phyloP scores from a whole-genome alignment of 1,140 invertebrate species.

The Conus ventricosus region DNA sequence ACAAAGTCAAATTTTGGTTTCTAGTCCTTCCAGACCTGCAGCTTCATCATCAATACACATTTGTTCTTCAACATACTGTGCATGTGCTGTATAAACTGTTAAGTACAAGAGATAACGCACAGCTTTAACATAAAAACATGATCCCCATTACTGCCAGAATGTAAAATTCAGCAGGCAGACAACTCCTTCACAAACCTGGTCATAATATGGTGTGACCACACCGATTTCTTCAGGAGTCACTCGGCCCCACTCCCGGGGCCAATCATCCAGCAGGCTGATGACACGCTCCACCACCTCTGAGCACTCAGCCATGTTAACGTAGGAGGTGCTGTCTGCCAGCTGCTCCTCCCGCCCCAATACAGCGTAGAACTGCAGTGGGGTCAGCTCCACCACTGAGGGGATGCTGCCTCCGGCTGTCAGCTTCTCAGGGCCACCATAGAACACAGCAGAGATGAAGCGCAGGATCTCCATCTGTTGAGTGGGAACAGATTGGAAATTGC shows the following conservation, averaged over 20 bases:
- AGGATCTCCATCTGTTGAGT: constrained; percentile 84
- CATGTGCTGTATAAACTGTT: too few relatives aligned
- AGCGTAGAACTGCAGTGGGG: constrained; percentile 82
- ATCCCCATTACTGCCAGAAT: too few relatives aligned
- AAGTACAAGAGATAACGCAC: too few relatives aligned
- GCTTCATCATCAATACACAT: too few relatives aligned
- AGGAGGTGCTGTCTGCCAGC: constrained; percentile 87
- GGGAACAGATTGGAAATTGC: not conserved
- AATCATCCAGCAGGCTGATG: constrained; percentile 81
- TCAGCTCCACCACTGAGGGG: constrained; percentile 59
- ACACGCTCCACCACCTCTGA: constrained; percentile 85
- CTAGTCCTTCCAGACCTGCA: too few relatives aligned
- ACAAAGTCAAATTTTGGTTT: too few relatives aligned
- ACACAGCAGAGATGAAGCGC: constrained; percentile 85
- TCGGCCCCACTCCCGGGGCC: constrained; percentile 85
- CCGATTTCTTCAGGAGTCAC: constrained; percentile 84
- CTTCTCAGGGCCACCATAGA: constrained; percentile 82
- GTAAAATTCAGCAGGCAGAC: too few relatives aligned
- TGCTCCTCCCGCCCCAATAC: constrained; percentile 81
- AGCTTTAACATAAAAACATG: too few relatives aligned
- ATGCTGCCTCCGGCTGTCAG: constrained; percentile 60
- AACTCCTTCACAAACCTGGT: constrained; percentile 80
- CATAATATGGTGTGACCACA: constrained; percentile 88
- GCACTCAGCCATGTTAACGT: constrained; percentile 88
- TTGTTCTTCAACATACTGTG: too few relatives aligned